These are phyloP conservation scores for Neodiprion lecontei DNA, from an alignment of 1,140 invertebrate genomes.

Conservation along the genomic window DNA sequence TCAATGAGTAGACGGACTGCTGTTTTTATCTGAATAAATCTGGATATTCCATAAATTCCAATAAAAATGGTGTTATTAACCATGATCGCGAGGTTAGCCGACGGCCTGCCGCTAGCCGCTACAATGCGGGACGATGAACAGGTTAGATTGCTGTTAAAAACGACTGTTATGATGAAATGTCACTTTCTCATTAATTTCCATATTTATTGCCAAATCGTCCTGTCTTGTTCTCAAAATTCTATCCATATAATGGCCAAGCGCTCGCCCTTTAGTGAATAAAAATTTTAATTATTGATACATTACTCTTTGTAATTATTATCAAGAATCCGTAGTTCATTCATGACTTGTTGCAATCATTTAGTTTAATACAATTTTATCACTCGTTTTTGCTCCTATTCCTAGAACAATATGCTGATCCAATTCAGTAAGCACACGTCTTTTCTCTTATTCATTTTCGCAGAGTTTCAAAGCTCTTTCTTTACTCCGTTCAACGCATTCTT, in stretches of 20 bases:
- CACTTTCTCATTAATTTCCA: conserved; percentile 26
- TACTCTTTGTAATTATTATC: too few relatives aligned
- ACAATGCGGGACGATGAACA: conserved; percentile 98
- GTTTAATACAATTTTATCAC: too few relatives aligned
- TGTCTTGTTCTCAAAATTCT: too few relatives aligned
- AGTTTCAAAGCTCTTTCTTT: too few relatives aligned
- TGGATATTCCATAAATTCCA: conserved; percentile 4
- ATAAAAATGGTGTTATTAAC: conserved; percentile 92
- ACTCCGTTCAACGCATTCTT: too few relatives aligned
- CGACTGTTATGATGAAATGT: conserved; percentile 41
- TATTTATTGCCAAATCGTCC: not conserved
- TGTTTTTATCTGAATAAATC: conserved; percentile 8
- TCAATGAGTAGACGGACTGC: conserved; percentile 17
- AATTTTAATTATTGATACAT: too few relatives aligned
- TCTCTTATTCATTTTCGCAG: too few relatives aligned
- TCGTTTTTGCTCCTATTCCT: too few relatives aligned
- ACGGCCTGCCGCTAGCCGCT: conserved; percentile 94
- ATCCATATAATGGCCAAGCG: not conserved
- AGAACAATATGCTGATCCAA: too few relatives aligned
- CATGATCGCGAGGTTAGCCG: conserved; percentile 94
- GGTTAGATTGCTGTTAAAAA: conserved; percentile 64
- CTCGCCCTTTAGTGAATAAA: not conserved
- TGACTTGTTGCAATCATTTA: too few relatives aligned
- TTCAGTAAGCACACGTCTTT: too few relatives aligned
- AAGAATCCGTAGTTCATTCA: too few relatives aligned